phyloP scores from a whole-genome alignment of 1,140 invertebrate species.

The Trichonephila clavata region DNA sequence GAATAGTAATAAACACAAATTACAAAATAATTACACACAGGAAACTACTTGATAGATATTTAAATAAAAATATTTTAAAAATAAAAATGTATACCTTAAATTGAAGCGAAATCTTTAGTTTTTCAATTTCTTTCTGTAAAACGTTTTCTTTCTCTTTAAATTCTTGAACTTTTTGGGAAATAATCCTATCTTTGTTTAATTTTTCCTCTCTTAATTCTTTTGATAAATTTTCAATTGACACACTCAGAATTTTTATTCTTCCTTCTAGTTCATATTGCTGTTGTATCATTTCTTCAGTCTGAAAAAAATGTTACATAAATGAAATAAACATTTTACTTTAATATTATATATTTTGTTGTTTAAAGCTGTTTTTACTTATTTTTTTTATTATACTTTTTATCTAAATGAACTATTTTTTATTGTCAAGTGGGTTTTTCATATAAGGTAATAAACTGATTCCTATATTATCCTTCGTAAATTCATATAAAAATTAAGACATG shows the following conservation, averaged over 20 bases:
- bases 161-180: slow-evolving; percentile 39
- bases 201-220: slow-evolving; percentile 62
- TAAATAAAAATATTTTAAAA: neutral
- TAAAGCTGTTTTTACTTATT: no score
- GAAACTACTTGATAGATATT: neutral
- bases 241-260: slow-evolving; percentile 58
- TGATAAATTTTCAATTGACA: slow-evolving; percentile 2
- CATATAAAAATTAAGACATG: no score
- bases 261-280: slow-evolving; percentile 72
- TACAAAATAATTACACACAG: neutral
- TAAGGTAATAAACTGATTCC: no score
- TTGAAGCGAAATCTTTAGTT: slow-evolving; percentile 44
- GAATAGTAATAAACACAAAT: neutral
- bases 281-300: slow-evolving; percentile 25
- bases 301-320: neutral
- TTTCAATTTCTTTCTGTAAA: slow-evolving; percentile 67
- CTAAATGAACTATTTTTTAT: no score
- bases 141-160: slow-evolving; percentile 37
- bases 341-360: no score
- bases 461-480: no score
- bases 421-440: no score
- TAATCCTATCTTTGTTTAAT: slow-evolving; percentile 33
- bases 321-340: no score
- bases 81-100: slow-evolving; percentile 61
- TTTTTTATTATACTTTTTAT: no score